Percentiles rank a stretch among this genome's conserved stretches.
These are phyloP conservation scores for Melospiza georgiana DNA, from an alignment of 2,113 vertebrate species.

Conservation along the genomic window DNA sequence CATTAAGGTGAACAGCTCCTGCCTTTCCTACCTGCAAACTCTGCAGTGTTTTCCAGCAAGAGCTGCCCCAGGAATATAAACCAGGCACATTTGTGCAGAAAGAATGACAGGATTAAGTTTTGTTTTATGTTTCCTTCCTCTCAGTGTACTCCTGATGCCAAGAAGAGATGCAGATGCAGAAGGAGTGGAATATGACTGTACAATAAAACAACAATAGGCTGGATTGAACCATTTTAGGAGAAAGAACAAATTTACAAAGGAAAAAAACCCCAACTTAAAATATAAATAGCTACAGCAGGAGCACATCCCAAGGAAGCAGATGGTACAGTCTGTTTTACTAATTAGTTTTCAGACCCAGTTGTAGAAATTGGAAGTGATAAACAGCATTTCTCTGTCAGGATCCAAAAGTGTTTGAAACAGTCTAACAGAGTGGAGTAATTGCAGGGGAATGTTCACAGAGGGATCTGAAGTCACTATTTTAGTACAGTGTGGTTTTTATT, in stretches of 20 bases:
- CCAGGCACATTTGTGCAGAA: background rate
- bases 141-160: constrained; percentile 4
- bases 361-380: constrained; percentile 49
- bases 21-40: background rate
- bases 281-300: constrained; percentile 27
- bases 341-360: constrained; percentile 34
- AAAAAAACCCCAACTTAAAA: background rate
- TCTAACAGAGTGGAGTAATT: background rate
- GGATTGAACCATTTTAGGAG: background rate
- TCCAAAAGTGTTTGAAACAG: background rate
- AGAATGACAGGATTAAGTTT: constrained; percentile 34
- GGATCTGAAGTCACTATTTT: background rate
- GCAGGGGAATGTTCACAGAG: background rate
- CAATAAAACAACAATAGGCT: background rate
- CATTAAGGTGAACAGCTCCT: background rate
- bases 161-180: constrained; percentile 8
- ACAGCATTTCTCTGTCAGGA: constrained; percentile 1
- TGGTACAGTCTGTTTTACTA: constrained; percentile 46
- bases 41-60: background rate
- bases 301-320: constrained; percentile 28
- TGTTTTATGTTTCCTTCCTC: constrained; percentile 41
- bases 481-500: background rate
- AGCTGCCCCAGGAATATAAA: background rate
- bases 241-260: background rate
- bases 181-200: background rate